Evolutionary conservation across 2,113 vertebrate species (phyloP), one percentile per base, ranked within the genome.

Genomic region (Tautogolabrus adspersus): DNA sequence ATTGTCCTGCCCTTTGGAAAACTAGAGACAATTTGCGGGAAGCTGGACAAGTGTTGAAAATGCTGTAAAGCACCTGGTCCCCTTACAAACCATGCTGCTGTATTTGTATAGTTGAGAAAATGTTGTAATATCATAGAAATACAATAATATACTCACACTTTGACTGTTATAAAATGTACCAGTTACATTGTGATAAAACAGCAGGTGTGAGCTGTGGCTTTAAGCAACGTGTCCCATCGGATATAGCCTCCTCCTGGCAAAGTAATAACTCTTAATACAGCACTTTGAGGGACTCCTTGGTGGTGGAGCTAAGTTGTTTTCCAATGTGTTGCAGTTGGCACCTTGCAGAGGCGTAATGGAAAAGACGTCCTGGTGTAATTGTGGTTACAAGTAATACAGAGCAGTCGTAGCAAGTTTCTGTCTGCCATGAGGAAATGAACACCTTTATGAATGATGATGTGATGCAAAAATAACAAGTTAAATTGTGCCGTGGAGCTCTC

Each of bases 251-350:
- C 70, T 77, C 61, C 2, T 3, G 72, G 72, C 77, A 77, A 77
- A 75, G 85, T 73, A 83, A 82, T 84, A 86, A 83, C 69, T 83
- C 77, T 80, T 75, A 76, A 84, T 85, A 80, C 30, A 66, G 58
- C 16, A 37, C 46, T 83, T 78, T 84, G 52, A 81, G 68, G 67
- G 46, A 79, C 70, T 89, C 81, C 34, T 59, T 72, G 19, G 62
- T 72, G 77, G 72, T 52, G 73, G 56, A 85, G 83, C 73, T 64
- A 86, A 82, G 85, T 79, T 76, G 77, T 88, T 80, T 84, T 78
- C 61, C 69, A 73, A 55, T 72, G 61, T 67, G 60, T 71, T 58
- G 65, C 71, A 52, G 18, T 79, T 82, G 44, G 65, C 84, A 84
- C 72, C 69, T 75, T 54, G 37, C 52, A 63, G 52, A 67, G 67